A percentile compares a stretch with the other conserved stretches of the same genome.
These are phyloP conservation scores for Anneissia japonica DNA, from an alignment of 35 echinoderm and acorn worm species.

Conservation along the genomic window DNA sequence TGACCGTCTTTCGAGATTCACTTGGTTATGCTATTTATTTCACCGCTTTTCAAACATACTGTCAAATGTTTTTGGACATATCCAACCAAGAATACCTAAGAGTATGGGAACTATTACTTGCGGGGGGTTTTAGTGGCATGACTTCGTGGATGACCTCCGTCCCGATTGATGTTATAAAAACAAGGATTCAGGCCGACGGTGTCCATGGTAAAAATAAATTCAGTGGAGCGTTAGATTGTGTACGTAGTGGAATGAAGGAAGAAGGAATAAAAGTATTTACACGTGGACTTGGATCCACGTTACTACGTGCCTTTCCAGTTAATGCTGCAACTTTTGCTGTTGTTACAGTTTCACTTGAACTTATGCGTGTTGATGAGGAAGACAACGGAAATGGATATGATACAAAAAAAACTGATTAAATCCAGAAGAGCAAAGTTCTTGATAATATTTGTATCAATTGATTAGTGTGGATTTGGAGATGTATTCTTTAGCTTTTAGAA, in stretches of 20 bases:
- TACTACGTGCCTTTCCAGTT: conserved; percentile 88
- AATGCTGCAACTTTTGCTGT: conserved; percentile 90
- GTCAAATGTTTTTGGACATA: conserved; percentile 42
- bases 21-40: conserved; percentile 85
- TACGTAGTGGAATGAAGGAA: conserved; percentile 42
- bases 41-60: conserved; percentile 62
- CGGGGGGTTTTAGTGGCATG: conserved; percentile 77
- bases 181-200: conserved; percentile 80
- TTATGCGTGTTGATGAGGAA: conserved; percentile 28
- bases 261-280: conserved; percentile 61
- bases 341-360: conserved; percentile 51
- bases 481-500: no score
- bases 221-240: conserved; percentile 53
- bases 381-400: conserved; percentile 13
- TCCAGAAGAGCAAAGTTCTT: no score
- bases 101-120: conserved; percentile 47
- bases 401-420: no score
- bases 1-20: conserved; percentile 68
- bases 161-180: conserved; percentile 72
- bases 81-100: conserved; percentile 53
- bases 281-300: conserved; percentile 64
- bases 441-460: no score
- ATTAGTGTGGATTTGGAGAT: no score
- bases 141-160: conserved; percentile 66
- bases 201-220: conserved; percentile 57